Base-by-base conservation (phyloP, 2,888 invertebrate species). In the Exocentrus adspersus region DNA sequence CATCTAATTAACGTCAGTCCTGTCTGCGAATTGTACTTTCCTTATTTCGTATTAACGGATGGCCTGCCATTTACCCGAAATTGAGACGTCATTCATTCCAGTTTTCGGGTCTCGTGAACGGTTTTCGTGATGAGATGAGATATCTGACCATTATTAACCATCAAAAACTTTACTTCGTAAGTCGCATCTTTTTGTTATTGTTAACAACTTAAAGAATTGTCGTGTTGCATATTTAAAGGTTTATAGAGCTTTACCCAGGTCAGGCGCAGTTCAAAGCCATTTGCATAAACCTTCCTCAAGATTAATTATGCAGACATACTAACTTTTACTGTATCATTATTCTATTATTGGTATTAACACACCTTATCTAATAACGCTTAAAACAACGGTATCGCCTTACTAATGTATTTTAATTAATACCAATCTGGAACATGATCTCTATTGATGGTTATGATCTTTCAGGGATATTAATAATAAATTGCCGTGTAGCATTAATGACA, bases 301-400 rank as follows among this genome's bases (percentile, higher is more conserved):
- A 37, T 37, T 37, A 37, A 37, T 37, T 37, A 37, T 37, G 37
- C 12, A 37, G 37, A 1, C 37, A n/a, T 37, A 37, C 12, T 4
- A 4, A 37, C 37, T 37, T 37, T 37, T 37, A 37, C 12, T 12
- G 12, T 37, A n/a, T 37, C 5, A 37, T 37, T 37, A 37, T 37
- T 37, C 37, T 37, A 37, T 37, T 37, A 37, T 37, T 37, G 37
- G 4, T n/a, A 37, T 37, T 37, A 37, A 37, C 37, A 37, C 37
- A 14, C 37, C 37, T 37, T 37, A 37, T 37, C 10, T 37, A 37
- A 37, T 37, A 37, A n/a, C 37, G 14, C 37, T 37, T 37, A 37
- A 37, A n/a, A 37, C 37, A 37, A 37, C 37, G 37, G 37, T 37
- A 37, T 37, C n/a, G n/a, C 4, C 7, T 37, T 37, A 37, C 37